Evolutionary conservation across 2,797 vertebrate species (phyloP), one percentile per base, ranked within the genome.

Genomic region (Ptychobarbus kaznakovi): DNA sequence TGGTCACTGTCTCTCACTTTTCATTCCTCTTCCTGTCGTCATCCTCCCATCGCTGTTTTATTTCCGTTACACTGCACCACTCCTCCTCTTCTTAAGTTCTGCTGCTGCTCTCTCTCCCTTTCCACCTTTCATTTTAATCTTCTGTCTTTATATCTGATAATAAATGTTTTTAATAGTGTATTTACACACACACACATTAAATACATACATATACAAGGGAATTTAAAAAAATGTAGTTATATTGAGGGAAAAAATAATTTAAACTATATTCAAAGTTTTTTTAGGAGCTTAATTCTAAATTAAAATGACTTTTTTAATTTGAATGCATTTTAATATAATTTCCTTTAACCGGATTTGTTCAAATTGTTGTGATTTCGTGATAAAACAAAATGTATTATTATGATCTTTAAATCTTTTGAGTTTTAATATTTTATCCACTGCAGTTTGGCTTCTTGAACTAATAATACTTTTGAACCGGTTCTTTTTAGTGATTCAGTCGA

Each of bases 1-100:
- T n/a, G 81, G 83, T 88, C 80, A 88, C 69, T 84, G 72, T 82
- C 80, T 81, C 77, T 88, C 87, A 84, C 68, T 80, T 70, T 79
- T 86, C 81, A 84, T 86, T 83, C 78, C 80, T 85, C 69, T n/a
- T 42, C 53, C 74, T 85, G 82, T 87, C 68, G 28, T 44, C 61
- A 44, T 70, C 68, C 51, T 63, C 35, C 69, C 63, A 78, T 61
- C 56, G 20, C 72, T 44, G 13, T 72, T 80, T 80, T 51, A 58
- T 73, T 80, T 80, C 42, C 42, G 6, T 35, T 13, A 51, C 61
- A 68, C 68, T 63, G 68, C 80, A 35, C 16, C 53, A 32, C 51
- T 70, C 32, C n/a, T 35, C 53, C 40, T 18, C 66, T 12, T 28
- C 25, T 51, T 40, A 13, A 32, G 16, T 35, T 18, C 83, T 68